Percentiles rank a stretch among this genome's conserved stretches.
Conservation (phyloP, 2,797 vertebrate species). For the Cetoscarus ocellatus region DNA sequence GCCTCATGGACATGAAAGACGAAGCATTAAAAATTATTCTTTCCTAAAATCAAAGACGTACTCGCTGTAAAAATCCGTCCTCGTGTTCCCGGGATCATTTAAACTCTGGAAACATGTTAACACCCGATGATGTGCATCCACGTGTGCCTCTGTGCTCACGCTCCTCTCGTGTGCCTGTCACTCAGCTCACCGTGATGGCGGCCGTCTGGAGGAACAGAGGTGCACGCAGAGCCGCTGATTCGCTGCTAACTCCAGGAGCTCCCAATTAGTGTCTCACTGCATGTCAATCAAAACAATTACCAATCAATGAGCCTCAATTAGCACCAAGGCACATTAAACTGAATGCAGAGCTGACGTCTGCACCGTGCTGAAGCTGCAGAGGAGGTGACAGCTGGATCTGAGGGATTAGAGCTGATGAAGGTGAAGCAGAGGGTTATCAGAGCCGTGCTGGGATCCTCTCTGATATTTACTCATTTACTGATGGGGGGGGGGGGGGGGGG, state of each 20-base stretch:
- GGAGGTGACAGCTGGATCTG: slow-evolving; percentile 37
- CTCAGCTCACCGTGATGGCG: slow-evolving; percentile 51
- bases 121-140: neutral
- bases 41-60: too few species aligned
- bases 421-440: neutral
- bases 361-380: slow-evolving; percentile 13
- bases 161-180: slow-evolving; percentile 54
- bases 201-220: slow-evolving; percentile 14
- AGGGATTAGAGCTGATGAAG: neutral
- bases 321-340: slow-evolving; percentile 37
- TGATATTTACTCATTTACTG: too few species aligned
- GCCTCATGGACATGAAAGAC: too few species aligned
- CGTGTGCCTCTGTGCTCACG: slow-evolving; percentile 4
- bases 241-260: slow-evolving; percentile 60
- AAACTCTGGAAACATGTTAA: too few species aligned
- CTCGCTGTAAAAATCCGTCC: too few species aligned
- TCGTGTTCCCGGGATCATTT: too few species aligned
- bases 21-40: too few species aligned
- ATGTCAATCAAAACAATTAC: slow-evolving; percentile 69
- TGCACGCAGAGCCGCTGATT: slow-evolving; percentile 43
- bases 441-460: too few species aligned
- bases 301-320: slow-evolving; percentile 62
- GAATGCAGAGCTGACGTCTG: slow-evolving; percentile 40
- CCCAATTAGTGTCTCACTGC: slow-evolving; percentile 56
- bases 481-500: too few species aligned